These are phyloP conservation scores for Chiloscyllium punctatum DNA, from an alignment of 2,797 vertebrate genomes.

Conservation along the genomic window DNA sequence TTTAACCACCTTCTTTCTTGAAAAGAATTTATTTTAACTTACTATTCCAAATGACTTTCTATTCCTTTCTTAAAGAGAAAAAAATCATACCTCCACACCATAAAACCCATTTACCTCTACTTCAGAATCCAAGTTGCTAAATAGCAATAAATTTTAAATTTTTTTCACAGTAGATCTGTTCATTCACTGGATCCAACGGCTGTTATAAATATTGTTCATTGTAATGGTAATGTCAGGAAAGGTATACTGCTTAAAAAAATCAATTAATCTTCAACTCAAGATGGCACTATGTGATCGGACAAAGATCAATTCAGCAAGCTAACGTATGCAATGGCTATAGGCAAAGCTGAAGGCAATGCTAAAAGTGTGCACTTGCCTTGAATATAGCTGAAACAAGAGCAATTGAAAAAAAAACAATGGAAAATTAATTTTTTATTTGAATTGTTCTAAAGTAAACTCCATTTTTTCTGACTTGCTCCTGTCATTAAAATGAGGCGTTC, in stretches of 20 bases:
- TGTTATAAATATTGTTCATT: not conserved
- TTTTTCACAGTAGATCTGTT: not conserved
- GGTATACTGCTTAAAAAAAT: not conserved
- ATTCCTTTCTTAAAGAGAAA: too few relatives aligned
- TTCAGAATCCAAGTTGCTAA: too few relatives aligned
- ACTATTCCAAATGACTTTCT: too few relatives aligned
- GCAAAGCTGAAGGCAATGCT: not conserved
- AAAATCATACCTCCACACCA: too few relatives aligned
- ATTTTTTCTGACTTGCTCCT: conserved; percentile 19
- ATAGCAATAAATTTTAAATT: too few relatives aligned
- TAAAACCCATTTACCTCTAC: too few relatives aligned
- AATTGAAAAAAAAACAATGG: conserved; percentile 28
- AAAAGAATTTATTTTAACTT: too few relatives aligned
- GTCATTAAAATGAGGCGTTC: conserved; percentile 9
- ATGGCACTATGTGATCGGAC: not conserved
- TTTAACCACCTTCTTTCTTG: too few relatives aligned
- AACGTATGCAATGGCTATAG: not conserved
- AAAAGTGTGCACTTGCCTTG: conserved; percentile 6
- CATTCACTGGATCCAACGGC: not conserved
- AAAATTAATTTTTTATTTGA: conserved; percentile 34
- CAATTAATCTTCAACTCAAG: not conserved
- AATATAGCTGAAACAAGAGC: conserved; percentile 8
- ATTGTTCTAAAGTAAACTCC: conserved; percentile 34
- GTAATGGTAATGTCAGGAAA: not conserved
- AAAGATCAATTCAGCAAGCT: conserved; percentile 23